phyloP scores from a whole-genome alignment of 2,888 invertebrate genomes.

The Diarsia brunnea region DNA sequence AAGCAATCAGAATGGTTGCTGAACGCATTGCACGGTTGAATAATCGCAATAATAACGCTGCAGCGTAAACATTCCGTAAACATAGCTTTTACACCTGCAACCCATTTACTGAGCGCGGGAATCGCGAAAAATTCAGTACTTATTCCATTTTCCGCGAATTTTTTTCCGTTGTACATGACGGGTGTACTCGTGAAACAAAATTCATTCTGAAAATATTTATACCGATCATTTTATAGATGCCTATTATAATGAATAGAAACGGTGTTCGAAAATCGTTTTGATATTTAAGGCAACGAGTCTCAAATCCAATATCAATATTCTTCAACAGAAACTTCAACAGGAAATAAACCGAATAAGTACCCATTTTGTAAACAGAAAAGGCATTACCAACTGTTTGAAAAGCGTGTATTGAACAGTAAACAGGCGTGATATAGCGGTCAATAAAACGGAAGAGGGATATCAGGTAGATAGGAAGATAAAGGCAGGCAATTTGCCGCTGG shows the following conservation, averaged over 20 bases:
- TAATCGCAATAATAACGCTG: background rate
- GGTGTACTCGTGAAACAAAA: background rate
- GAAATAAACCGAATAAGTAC: conserved; percentile 11
- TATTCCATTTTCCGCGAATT: background rate
- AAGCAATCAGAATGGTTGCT: conserved; percentile 2
- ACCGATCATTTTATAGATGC: background rate
- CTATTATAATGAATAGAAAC: background rate
- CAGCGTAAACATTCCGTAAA: conserved; percentile 11
- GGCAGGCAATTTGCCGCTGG: conserved; percentile 63
- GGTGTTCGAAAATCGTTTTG: background rate
- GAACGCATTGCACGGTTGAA: background rate
- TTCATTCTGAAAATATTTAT: background rate
- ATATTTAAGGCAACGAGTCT: background rate
- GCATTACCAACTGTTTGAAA: conserved; percentile 29
- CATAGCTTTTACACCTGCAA: conserved; percentile 23
- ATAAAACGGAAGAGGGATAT: conserved; percentile 61
- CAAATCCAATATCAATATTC: background rate
- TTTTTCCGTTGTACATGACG: background rate
- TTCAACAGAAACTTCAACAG: background rate
- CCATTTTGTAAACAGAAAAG: conserved; percentile 3
- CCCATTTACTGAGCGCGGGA: background rate
- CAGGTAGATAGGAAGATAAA: conserved; percentile 52
- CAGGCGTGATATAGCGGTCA: conserved; percentile 52
- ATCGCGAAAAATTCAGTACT: conserved; percentile 4
- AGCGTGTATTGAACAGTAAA: conserved; percentile 41